Conservation (phyloP, 1,140 invertebrate species). For the Reticulitermes speratus region DNA sequence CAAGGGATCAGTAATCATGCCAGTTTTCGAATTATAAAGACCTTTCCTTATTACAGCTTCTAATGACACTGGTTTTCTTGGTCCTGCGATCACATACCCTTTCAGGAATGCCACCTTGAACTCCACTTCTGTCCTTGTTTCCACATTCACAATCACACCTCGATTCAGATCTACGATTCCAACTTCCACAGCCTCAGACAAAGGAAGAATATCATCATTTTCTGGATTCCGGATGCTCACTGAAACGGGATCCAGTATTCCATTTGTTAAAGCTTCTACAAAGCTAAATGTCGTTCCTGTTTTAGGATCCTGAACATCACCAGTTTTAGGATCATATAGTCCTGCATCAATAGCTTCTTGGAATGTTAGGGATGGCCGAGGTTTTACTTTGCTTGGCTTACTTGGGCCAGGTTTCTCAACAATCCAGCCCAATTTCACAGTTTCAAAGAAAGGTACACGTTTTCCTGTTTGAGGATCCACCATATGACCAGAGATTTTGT, state of each 20-base stretch:
- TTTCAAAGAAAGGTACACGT: conserved; percentile 80
- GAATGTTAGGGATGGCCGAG: conserved; percentile 49
- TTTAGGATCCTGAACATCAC: conserved; percentile 62
- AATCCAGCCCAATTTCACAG: conserved; percentile 70
- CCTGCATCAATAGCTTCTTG: conserved; percentile 66
- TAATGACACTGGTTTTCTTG: conserved; percentile 70
- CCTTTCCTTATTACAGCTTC: conserved; percentile 70
- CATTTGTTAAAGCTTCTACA: conserved; percentile 67
- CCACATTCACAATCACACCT: conserved; percentile 67
- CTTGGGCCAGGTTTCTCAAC: conserved; percentile 55
- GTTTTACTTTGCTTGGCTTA: conserved; percentile 42
- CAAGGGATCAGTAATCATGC: conserved; percentile 69
- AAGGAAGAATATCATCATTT: conserved; percentile 67
- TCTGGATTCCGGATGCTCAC: conserved; percentile 67
- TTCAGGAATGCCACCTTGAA: conserved; percentile 68
- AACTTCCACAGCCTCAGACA: conserved; percentile 72
- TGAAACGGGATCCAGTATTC: conserved; percentile 72
- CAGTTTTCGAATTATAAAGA: conserved; percentile 67
- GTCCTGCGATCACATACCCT: conserved; percentile 65
- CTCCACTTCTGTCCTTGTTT: conserved; percentile 65
- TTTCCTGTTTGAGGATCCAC: conserved; percentile 79
- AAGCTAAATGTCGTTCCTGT: conserved; percentile 56
- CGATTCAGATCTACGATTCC: conserved; percentile 73
- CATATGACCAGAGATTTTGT: conserved; percentile 75
- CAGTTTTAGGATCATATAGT: conserved; percentile 60